phyloP scores from a whole-genome alignment of 2,113 vertebrate species.

The Cavia porcellus region DNA sequence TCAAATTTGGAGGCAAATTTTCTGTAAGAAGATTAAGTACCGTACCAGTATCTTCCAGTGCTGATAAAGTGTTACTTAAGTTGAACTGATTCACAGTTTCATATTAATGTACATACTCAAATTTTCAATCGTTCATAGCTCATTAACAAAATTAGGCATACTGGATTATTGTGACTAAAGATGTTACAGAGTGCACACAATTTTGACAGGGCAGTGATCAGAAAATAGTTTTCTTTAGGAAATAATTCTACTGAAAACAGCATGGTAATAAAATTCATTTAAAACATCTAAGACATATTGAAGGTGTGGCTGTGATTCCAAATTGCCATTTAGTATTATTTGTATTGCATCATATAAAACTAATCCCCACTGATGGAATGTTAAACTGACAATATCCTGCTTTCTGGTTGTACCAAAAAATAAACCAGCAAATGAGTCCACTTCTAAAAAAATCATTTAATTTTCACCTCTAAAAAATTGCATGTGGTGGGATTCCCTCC shows the following conservation, averaged over 20 bases:
- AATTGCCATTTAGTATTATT: not conserved
- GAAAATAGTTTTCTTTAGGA: not conserved
- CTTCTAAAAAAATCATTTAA: not conserved
- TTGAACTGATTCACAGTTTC: not conserved
- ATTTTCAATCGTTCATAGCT: not conserved
- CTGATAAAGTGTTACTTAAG: not conserved
- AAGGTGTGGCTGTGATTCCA: not conserved
- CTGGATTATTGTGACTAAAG: not conserved
- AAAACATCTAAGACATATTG: not conserved
- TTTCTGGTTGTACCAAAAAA: not conserved
- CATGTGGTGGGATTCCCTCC: not conserved
- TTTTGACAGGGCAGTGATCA: not conserved
- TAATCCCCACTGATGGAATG: not conserved
- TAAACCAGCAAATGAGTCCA: not conserved
- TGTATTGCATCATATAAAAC: not conserved
- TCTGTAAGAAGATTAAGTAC: not conserved
- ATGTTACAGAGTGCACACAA: not conserved
- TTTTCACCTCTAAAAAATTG: not conserved
- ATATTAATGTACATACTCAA: not conserved
- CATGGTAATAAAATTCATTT: not conserved
- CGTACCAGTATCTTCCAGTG: not conserved
- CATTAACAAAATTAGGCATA: not conserved
- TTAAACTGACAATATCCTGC: not conserved
- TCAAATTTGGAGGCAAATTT: not conserved
- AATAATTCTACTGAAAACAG: not conserved